Conservation (phyloP, 2,888 invertebrate genomes). For the Himalopsyche kuldschensis region DNA sequence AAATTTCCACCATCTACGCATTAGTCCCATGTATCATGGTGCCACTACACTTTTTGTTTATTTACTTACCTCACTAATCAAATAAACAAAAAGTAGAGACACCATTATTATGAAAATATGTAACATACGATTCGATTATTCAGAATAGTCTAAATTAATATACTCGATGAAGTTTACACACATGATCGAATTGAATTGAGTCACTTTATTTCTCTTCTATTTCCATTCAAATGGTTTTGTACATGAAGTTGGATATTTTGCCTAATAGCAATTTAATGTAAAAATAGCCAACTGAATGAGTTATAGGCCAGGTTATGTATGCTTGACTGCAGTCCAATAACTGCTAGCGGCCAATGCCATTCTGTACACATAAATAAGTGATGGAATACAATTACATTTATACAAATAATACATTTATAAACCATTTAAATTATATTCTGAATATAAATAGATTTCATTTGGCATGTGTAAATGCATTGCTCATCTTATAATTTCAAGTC, state of each 20-base stretch:
- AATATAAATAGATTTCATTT: too few relatives aligned
- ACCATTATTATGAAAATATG: too few relatives aligned
- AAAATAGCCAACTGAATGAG: not conserved
- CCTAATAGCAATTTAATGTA: not conserved
- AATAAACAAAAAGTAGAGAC: too few relatives aligned
- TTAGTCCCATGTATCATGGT: too few relatives aligned
- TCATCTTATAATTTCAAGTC: too few relatives aligned
- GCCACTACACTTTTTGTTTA: too few relatives aligned
- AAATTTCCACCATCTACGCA: too few relatives aligned
- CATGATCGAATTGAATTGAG: not conserved
- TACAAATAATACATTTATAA: not conserved
- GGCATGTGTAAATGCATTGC: too few relatives aligned
- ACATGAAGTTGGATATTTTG: not conserved
- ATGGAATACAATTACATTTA: not conserved
- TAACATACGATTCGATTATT: too few relatives aligned
- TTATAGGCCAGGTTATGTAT: not conserved
- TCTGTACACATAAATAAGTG: not conserved
- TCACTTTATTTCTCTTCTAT: not conserved
- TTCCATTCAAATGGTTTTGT: not conserved
- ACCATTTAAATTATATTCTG: not conserved
- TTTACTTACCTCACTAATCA: too few relatives aligned
- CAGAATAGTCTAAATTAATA: not conserved
- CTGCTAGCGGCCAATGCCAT: not conserved
- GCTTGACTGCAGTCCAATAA: not conserved
- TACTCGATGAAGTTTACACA: not conserved